Base-by-base conservation (phyloP, 2,888 invertebrate genomes). In the Xanthorhoe spadicearia region DNA sequence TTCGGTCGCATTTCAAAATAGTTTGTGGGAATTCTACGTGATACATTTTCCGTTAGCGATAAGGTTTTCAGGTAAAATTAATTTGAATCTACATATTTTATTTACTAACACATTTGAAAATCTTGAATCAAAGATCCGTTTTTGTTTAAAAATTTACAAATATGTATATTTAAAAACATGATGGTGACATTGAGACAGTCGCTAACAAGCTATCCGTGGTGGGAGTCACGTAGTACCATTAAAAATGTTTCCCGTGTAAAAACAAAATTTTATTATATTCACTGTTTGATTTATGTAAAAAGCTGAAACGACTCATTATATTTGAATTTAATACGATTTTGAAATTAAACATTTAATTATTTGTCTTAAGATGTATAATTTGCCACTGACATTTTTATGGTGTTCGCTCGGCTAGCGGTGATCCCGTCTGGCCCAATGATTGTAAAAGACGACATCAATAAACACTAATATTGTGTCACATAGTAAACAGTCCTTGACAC, bases 1-100 rank as follows among this genome's bases (percentile, higher is more conserved):
- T 85, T 83, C 85, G 86, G 84, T 79, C 85, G 81, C 76, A 76
- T 78, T 82, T 82, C 80, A 82, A 85, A 86, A 86, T 83, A 82
- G 78, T 83, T 78, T 77, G 77, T 80, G 77, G 76, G 79, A 80
- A 72, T 77, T 80, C 78, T 67, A 73, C 74, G 78, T 78, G 77
- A 77, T 77, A 80, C 70, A 81, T 83, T 81, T 80, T 77, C 74
- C 77, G 71, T 75, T 79, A 75, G 72, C 15, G 60, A 64, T 64
- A 53, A 32, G 54, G 57, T 64, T 72, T 70, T 64, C 70, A 62
- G 61, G 55, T 74, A 70, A 57, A 56, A 72, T 74, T 76, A 71
- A 63, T 73, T 73, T 74, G 70, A 84, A 81, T 9, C 23, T 28
- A 23, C 23, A 23, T 23, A 23, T 23, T 32, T 32, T n/a, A n/a